Percentiles rank a stretch among this genome's conserved stretches.
phyloP scores from a whole-genome alignment of 2,888 invertebrate genomes.

The Epirrita christyi region DNA sequence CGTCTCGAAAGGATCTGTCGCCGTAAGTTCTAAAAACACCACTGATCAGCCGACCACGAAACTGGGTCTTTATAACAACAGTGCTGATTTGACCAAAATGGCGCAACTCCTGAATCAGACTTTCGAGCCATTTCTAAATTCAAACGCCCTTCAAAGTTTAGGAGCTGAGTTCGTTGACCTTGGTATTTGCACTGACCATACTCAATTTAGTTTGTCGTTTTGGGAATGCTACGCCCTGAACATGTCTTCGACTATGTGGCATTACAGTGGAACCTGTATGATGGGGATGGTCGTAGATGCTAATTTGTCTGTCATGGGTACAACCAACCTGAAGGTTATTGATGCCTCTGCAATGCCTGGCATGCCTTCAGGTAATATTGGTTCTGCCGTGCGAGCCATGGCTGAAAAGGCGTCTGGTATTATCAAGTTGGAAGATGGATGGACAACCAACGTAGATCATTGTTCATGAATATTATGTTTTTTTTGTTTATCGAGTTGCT shows the following conservation, averaged over 20 bases:
- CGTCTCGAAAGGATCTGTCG: slow-evolving; percentile 38
- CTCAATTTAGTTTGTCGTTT: slow-evolving; percentile 21
- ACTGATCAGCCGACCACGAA: slow-evolving; percentile 27
- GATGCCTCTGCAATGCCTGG: slow-evolving; percentile 38
- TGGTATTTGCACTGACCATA: slow-evolving; percentile 16
- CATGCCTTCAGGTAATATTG: slow-evolving; percentile 34
- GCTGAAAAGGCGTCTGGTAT: slow-evolving; percentile 39
- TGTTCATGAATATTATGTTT: no score
- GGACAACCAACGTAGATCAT: no score
- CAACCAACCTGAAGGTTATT: slow-evolving; percentile 31
- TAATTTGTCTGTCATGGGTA: slow-evolving; percentile 31
- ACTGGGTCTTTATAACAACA: slow-evolving; percentile 16
- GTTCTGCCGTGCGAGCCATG: slow-evolving; percentile 25
- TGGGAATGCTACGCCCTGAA: slow-evolving; percentile 41
- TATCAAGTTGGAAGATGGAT: slow-evolving; percentile 11
- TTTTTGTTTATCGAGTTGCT: no score
- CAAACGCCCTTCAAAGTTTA: slow-evolving; percentile 25
- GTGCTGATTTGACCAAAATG: slow-evolving; percentile 21
- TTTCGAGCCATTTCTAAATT: slow-evolving; percentile 6
- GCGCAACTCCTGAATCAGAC: slow-evolving; percentile 2
- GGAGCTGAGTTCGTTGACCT: slow-evolving; percentile 27
- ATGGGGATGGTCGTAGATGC: slow-evolving; percentile 42
- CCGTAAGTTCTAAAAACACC: slow-evolving; percentile 29
- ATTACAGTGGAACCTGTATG: slow-evolving; percentile 40
- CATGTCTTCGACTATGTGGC: slow-evolving; percentile 44